Conservation (phyloP, 2,888 invertebrate genomes). For the Ethmia dodecea region DNA sequence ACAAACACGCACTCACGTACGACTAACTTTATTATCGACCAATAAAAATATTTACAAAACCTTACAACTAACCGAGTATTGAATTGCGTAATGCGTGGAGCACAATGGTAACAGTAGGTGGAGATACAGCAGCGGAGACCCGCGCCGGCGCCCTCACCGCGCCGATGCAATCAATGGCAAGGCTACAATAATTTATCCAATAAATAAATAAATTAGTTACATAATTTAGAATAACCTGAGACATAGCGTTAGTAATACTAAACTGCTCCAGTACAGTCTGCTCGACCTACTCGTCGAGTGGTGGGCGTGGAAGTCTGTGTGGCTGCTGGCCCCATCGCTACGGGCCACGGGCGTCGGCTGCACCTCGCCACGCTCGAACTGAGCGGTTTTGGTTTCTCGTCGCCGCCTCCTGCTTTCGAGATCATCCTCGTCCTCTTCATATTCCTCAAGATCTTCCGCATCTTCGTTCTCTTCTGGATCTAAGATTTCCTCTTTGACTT, state of each 20-base stretch:
- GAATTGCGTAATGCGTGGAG: slow-evolving; percentile 57
- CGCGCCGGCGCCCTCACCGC: slow-evolving; percentile 17
- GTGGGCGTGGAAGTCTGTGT: slow-evolving; percentile 42
- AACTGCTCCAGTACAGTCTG: slow-evolving; percentile 27
- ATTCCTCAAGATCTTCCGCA: slow-evolving; percentile 27
- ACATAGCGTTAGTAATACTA: slow-evolving; percentile 40
- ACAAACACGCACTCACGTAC: slow-evolving; percentile 15
- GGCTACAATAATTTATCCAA: slow-evolving; percentile 58
- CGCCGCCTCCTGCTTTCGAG: not conserved
- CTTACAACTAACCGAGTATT: slow-evolving; percentile 62
- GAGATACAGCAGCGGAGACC: slow-evolving; percentile 1
- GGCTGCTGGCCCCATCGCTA: slow-evolving; percentile 36
- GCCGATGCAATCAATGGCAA: slow-evolving; percentile 72
- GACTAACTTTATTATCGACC: slow-evolving; percentile 39
- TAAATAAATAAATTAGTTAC: slow-evolving; percentile 56
- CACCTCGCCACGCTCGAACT: slow-evolving; percentile 41
- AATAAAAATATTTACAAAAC: slow-evolving; percentile 68
- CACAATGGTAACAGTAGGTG: slow-evolving; percentile 53
- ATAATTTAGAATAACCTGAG: slow-evolving; percentile 39
- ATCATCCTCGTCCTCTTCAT: slow-evolving; percentile 14
- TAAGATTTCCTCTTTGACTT: slow-evolving; percentile 24
- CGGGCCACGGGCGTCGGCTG: slow-evolving; percentile 29
- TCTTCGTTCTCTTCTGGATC: too few species aligned
- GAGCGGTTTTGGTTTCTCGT: slow-evolving; percentile 14
- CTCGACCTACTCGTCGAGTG: slow-evolving; percentile 19